Base-by-base conservation (phyloP, 2,888 invertebrate genomes). In the Saturnia pavonia region DNA sequence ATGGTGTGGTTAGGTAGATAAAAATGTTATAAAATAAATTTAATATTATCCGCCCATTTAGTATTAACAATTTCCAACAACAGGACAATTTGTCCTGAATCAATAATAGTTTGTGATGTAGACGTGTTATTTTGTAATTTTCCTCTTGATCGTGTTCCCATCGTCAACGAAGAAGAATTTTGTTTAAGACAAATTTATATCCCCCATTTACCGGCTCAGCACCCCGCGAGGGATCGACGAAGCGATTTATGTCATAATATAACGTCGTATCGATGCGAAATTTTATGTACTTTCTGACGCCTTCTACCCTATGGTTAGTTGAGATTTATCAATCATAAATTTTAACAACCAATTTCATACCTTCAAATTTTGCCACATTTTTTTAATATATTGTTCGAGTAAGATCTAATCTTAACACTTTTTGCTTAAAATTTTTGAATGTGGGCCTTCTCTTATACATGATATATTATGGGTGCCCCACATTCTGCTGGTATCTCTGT, bases 141-240 rank as follows among this genome's bases (percentile, higher is more conserved):
- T 84, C 82, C 73, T 76, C 80, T 75, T 76, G 75, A 83, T 80
- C 78, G 81, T 86, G 80, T 82, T 82, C 74, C 77, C 82, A 81
- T 87, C 83, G 87, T 82, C 79, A 74, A 70, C 76, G 77, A 79
- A 74, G 78, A 81, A 82, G 81, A 88, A 87, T 87, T n/a, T 87
- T 85, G 84, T 85, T 85, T 83, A 82, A 83, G 85, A 81, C 81
- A 85, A 87, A 88, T 88, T 86, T 86, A 85, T 85, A 87, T 88
- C 84, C 83, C 82, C 83, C 84, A 86, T 88, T 88, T 88, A 84
- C 83, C 83, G 85, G 82, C 76, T 85, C 83, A 85, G 81, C 81
- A 82, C 81, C 77, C 81, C 77, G 79, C 76, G 81, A 65, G 40
- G 65, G 65, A 65, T 65, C 65, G 65, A 40, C 65, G 65, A 65